Evolutionary conservation across 2,888 invertebrate genomes (phyloP).

Genomic region (Galerucella pusilla): DNA sequence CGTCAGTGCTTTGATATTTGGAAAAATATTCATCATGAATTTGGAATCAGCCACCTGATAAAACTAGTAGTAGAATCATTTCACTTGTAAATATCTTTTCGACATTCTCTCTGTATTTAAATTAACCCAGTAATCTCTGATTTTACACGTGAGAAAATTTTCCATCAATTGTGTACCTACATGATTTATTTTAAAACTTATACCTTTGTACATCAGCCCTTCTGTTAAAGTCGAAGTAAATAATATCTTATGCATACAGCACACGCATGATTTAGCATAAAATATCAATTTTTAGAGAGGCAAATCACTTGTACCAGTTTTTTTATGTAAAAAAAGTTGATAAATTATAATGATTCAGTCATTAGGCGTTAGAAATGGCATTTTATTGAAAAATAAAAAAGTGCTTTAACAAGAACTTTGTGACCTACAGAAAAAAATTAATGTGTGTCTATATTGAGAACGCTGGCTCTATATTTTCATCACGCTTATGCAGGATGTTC

Average conservation of each 20-base stretch:
- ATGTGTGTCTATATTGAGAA: background rate
- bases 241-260: constrained; percentile 14
- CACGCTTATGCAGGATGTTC: too few relatives aligned
- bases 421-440: background rate
- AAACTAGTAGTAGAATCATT: too few relatives aligned
- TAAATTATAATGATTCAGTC: background rate
- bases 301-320: background rate
- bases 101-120: too few relatives aligned
- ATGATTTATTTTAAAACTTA: background rate
- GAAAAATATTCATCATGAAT: too few relatives aligned
- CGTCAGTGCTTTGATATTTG: too few relatives aligned
- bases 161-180: background rate
- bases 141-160: background rate
- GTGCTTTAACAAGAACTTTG: background rate
- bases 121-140: too few relatives aligned
- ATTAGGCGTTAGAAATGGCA: background rate
- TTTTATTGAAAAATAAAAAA: background rate
- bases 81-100: too few relatives aligned
- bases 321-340: background rate
- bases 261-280: constrained; percentile 3
- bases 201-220: background rate
- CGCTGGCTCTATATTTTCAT: too few relatives aligned
- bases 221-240: background rate
- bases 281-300: constrained; percentile 3
- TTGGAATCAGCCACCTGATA: too few relatives aligned